Base-by-base conservation (phyloP, 2,888 invertebrate species). In the Barypeithes pellucidus region DNA sequence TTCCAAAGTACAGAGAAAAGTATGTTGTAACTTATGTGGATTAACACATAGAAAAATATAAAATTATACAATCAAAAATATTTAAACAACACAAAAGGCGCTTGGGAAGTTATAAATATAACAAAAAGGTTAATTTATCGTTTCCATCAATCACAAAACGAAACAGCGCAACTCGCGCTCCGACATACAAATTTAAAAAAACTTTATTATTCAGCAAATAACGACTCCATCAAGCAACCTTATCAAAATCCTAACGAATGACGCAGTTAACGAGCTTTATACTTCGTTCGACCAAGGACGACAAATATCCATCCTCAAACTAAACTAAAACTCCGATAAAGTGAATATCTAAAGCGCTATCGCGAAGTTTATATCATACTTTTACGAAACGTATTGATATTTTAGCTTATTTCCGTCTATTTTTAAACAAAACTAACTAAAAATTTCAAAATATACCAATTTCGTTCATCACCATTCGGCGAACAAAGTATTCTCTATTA, bases 201-300 rank as follows among this genome's bases (percentile, higher is more conserved):
- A 59, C 60, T 60, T 71, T 71, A 71, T 71, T 71, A 71, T 71
- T 71, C 71, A 71, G 71, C 71, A 71, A 71, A 71, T 71, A 71
- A 71, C 71, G 71, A 71, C 71, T 71, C 65, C 71, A 71, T 71
- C 71, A 71, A 66, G 71, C 71, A 71, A 71, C 71, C 66, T 71
- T 71, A 71, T 71, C 71, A 71, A 71, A 71, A 71, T 71, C 71
- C 71, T 71, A 71, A 71, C 65, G 71, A 71, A 71, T 71, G 71
- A 71, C 71, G 71, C 71, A 71, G 71, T 71, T 71, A 71, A 71
- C 72, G 67, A 72, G 72, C 54, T 45, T 2, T 72, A 72, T 61
- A 72, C 41, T 72, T 14, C 29, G 61, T 67, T 47, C 59, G 24
- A 0, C n/a, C 52, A 54, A 41, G 12, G 22, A n/a, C 0, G 33